A percentile compares a stretch with the other conserved stretches of the same genome.
Conservation (phyloP, 2,113 vertebrate genomes). For the Ascaphus truei region DNA sequence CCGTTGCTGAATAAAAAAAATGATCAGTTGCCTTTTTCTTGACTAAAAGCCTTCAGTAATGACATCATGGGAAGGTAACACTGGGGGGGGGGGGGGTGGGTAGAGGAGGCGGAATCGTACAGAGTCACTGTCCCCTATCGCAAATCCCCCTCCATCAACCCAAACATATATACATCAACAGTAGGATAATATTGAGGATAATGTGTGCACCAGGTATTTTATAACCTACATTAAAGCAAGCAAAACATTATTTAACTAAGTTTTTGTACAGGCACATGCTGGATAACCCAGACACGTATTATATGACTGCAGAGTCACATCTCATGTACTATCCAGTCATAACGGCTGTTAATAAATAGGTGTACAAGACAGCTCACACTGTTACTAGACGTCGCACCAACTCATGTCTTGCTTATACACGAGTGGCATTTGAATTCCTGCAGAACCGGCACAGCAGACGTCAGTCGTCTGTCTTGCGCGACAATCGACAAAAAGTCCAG, state of each 20-base stretch:
- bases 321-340: slow-evolving; percentile 51
- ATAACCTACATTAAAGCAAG: not conserved
- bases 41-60: too few species aligned
- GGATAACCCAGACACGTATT: slow-evolving; percentile 49
- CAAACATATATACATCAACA: too few species aligned
- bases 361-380: slow-evolving; percentile 42
- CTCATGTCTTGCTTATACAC: too few species aligned
- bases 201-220: not conserved
- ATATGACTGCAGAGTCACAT: slow-evolving; percentile 39
- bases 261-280: slow-evolving; percentile 60
- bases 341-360: slow-evolving; percentile 71
- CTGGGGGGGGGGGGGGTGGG: too few species aligned
- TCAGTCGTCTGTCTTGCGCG: slow-evolving; percentile 94
- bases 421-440: not conserved
- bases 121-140: too few species aligned
- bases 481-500: slow-evolving; percentile 96
- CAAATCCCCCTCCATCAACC: too few species aligned
- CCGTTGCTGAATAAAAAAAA: too few species aligned
- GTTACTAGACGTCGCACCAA: slow-evolving; percentile 15
- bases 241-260: slow-evolving; percentile 46
- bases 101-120: too few species aligned
- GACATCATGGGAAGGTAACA: too few species aligned
- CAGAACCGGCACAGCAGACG: slow-evolving; percentile 26
- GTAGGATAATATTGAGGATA: not conserved
- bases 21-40: too few species aligned